These are phyloP conservation scores for Cynoglossus semilaevis DNA, from an alignment of 2,113 vertebrate genomes.

Conservation along the genomic window DNA sequence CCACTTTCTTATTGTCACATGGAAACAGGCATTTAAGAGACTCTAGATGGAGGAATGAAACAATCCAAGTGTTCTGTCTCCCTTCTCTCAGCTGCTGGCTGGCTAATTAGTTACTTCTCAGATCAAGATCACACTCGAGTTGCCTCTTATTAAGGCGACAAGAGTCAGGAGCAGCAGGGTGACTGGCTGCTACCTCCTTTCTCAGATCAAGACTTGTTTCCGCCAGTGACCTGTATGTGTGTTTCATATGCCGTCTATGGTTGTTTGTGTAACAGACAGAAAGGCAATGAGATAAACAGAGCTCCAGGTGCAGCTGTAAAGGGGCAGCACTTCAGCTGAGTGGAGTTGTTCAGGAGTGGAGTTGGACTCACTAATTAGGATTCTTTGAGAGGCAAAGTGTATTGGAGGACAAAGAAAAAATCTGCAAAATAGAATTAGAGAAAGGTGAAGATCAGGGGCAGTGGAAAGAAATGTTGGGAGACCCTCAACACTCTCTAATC, in stretches of 20 bases:
- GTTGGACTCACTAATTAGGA: slow-evolving; percentile 58
- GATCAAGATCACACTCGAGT: slow-evolving; percentile 30
- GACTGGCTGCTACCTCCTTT: slow-evolving; percentile 15
- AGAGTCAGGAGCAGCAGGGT: slow-evolving; percentile 36
- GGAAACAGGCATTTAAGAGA: slow-evolving; percentile 43
- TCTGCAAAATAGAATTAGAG: slow-evolving; percentile 56
- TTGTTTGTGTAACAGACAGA: slow-evolving; percentile 6
- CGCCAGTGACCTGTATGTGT: slow-evolving; percentile 14
- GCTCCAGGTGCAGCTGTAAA: slow-evolving; percentile 26
- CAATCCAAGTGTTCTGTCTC: neutral
- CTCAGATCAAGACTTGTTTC: slow-evolving; percentile 20
- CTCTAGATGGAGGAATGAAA: slow-evolving; percentile 26
- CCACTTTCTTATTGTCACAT: slow-evolving; percentile 57
- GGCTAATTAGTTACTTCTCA: slow-evolving; percentile 52
- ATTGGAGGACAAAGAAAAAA: slow-evolving; percentile 19
- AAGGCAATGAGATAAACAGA: slow-evolving; percentile 29
- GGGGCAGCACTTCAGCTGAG: slow-evolving; percentile 37
- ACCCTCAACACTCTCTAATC: slow-evolving; percentile 69
- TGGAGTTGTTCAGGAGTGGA: slow-evolving; percentile 36
- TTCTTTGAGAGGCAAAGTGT: slow-evolving; percentile 36
- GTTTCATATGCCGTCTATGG: slow-evolving; percentile 14
- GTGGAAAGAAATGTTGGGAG: slow-evolving; percentile 51
- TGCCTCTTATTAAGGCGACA: slow-evolving; percentile 16
- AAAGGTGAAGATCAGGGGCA: slow-evolving; percentile 47
- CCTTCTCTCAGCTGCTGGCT: slow-evolving; percentile 26